Base-by-base conservation (phyloP, 2,888 invertebrate genomes). In the Dasypolia templi region DNA sequence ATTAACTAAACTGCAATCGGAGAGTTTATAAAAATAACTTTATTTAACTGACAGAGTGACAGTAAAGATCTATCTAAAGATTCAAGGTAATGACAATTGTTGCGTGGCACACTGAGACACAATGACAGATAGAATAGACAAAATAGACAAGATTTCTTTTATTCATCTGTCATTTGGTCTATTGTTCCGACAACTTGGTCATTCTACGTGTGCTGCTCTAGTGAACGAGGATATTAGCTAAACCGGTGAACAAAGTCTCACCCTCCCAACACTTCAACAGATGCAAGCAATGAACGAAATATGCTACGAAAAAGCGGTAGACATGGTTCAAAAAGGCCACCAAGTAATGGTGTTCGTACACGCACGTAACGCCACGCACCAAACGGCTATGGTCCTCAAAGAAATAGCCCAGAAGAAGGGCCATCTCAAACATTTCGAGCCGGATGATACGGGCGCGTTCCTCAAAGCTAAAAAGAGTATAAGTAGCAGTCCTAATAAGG, bases 301-400 rank as follows among this genome's bases (percentile, higher is more conserved):
- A 77, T 99, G 99, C 92, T 99, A 99, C 94, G 98, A 99, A 59
- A 99, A 99, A 96, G 98, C 98, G 0, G 89, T 97, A 0, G 97
- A 98, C 29, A 98, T 98, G 97, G 98, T 99, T 2, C 97, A 97
- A 86, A 97, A 98, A 85, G 99, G 99, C 0, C 98, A 99, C 92
- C 99, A 99, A 96, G 98, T 99, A 0, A 99, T 99, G 99, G 99
- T 99, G 0, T 99, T 99, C 93, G 99, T 99, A 0, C 99, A 99
- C 94, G 99, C 99, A 0, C 97, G 99, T 42, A 99, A 99, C 96
- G 99, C 99, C 17, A 99, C 99, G 0, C 98, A 98, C 49, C 97
- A 98, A 71, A 98, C 99, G 0, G 99, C 99, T 0, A 97, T 97
- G 87, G 97, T 97, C 4, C 93, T 99, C 3, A 97, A 98, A 77